These are phyloP conservation scores for Pteronotus mesoamericanus DNA, from an alignment of 2,797 vertebrate species.

Conservation along the genomic window DNA sequence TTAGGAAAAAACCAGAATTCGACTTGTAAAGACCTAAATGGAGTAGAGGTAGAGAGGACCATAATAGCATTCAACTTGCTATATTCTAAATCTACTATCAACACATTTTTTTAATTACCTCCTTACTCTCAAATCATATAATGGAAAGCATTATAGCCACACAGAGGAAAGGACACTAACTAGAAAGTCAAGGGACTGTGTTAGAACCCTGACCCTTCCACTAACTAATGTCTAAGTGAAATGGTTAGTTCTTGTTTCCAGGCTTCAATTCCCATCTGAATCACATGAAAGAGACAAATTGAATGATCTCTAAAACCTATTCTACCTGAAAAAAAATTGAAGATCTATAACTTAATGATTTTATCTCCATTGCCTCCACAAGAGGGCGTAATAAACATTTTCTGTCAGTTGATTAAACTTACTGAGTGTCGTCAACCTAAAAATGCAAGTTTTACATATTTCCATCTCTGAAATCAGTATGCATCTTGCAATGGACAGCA, in stretches of 20 bases:
- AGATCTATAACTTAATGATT: neutral
- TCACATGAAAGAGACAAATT: neutral
- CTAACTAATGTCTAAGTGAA: neutral
- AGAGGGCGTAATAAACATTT: conserved; percentile 31
- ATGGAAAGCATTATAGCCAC: neutral
- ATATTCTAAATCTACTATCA: neutral
- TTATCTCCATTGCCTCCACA: conserved; percentile 1
- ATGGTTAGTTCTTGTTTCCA: neutral
- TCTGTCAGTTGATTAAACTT: neutral
- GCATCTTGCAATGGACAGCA: neutral
- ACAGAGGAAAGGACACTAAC: neutral
- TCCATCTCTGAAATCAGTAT: neutral
- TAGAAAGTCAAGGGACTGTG: neutral
- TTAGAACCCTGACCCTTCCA: neutral
- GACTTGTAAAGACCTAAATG: neutral
- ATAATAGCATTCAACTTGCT: neutral
- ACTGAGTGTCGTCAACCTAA: neutral
- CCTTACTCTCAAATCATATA: neutral
- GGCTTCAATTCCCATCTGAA: neutral
- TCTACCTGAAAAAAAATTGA: neutral
- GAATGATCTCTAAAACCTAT: neutral
- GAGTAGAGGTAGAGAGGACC: neutral
- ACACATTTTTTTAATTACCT: neutral
- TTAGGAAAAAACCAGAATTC: neutral
- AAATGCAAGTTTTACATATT: neutral